Percentiles rank a stretch among this genome's conserved stretches.
Conservation (phyloP, 2,113 vertebrate species). For the Cathartes aura region DNA sequence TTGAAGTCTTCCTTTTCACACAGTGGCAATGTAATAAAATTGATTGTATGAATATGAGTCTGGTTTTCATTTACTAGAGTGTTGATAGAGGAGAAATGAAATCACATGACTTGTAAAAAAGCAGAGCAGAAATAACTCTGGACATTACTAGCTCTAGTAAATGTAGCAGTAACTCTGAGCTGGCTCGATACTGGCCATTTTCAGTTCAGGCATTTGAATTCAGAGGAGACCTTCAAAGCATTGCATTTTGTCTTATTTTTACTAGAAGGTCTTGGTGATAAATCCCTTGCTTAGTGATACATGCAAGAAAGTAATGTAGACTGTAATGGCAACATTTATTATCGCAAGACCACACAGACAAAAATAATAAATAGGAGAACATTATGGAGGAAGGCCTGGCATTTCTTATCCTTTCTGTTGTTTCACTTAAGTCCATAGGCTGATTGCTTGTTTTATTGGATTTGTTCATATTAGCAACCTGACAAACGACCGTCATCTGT, state of each 20-base stretch:
- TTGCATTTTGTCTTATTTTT: neutral
- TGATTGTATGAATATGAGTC: neutral
- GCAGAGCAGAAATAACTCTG: neutral
- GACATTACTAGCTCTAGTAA: neutral
- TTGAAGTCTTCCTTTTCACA: neutral
- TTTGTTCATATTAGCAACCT: neutral
- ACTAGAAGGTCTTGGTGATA: neutral
- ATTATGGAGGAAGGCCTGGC: neutral
- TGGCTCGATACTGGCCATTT: neutral
- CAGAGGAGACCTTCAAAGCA: neutral
- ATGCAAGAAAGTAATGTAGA: neutral
- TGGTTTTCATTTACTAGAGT: slow-evolving; percentile 31
- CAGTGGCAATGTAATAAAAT: slow-evolving; percentile 24
- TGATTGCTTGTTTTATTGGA: neutral
- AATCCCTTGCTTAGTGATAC: neutral
- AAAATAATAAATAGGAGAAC: neutral
- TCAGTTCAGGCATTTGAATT: neutral
- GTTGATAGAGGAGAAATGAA: neutral
- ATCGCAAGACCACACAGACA: neutral
- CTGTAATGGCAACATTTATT: neutral
- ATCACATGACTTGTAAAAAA: slow-evolving; percentile 4
- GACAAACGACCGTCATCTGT: neutral
- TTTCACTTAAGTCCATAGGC: neutral
- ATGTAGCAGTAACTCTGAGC: neutral
- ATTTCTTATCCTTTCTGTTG: neutral